Percentiles rank a stretch among this genome's conserved stretches.
Conservation (phyloP, 2,888 invertebrate species). For the Caenorhabditis macrosperma region DNA sequence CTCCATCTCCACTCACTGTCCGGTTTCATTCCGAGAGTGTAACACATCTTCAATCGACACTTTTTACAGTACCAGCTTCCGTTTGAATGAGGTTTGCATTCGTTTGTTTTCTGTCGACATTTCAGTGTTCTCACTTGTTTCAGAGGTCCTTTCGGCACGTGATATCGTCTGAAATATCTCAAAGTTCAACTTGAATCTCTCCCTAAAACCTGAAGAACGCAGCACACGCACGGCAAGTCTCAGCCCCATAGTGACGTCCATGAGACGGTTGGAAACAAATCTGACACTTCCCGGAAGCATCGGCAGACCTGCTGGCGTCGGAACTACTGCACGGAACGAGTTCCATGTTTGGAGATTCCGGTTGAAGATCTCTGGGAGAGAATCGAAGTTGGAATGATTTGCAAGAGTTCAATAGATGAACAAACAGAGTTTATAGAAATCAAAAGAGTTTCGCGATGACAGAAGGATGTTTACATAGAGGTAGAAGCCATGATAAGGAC, state of each 20-base stretch:
- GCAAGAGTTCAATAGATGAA: too few species aligned
- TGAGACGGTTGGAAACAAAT: slow-evolving; percentile 30
- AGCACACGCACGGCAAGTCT: slow-evolving; percentile 31
- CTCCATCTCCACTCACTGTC: slow-evolving; percentile 27
- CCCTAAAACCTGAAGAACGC: slow-evolving; percentile 22
- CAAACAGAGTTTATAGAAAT: too few species aligned
- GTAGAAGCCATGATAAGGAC: too few species aligned
- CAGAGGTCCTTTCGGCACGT: not conserved
- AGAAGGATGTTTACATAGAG: too few species aligned
- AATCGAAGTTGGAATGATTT: too few species aligned
- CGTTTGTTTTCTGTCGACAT: slow-evolving; percentile 8
- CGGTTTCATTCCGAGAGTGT: slow-evolving; percentile 23
- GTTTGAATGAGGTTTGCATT: slow-evolving; percentile 3
- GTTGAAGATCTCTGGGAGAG: too few species aligned
- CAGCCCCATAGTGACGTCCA: slow-evolving; percentile 40
- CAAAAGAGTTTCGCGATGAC: too few species aligned
- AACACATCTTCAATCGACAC: slow-evolving; percentile 22
- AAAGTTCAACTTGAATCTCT: slow-evolving; percentile 11
- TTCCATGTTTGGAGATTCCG: too few species aligned
- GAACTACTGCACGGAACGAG: too few species aligned
- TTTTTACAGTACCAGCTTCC: slow-evolving; percentile 40
- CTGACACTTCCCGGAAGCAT: slow-evolving; percentile 32
- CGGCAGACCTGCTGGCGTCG: too few species aligned
- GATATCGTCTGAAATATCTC: slow-evolving; percentile 5
- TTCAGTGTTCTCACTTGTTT: not conserved